These are phyloP conservation scores for Dynastes tityus DNA, from an alignment of 2,888 invertebrate genomes.

Conservation along the genomic window DNA sequence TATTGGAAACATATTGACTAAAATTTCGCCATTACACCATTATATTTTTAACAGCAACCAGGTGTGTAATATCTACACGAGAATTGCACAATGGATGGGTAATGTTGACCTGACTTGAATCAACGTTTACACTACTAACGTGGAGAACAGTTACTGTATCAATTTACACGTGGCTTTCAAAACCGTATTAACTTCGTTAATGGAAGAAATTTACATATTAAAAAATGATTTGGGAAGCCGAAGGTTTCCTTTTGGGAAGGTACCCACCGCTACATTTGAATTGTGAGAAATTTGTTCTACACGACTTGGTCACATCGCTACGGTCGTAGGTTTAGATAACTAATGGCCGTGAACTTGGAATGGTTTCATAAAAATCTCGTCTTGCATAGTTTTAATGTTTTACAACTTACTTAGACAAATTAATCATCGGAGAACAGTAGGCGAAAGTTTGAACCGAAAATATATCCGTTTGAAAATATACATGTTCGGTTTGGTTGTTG, in stretches of 20 bases:
- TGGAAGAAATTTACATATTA: slow-evolving; percentile 38
- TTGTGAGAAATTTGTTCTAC: slow-evolving; percentile 30
- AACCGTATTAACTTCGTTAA: slow-evolving; percentile 22
- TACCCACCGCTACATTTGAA: neutral
- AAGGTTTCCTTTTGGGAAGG: slow-evolving; percentile 4
- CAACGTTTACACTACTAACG: slow-evolving; percentile 4
- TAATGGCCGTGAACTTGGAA: neutral
- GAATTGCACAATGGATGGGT: neutral
- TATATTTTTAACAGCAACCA: too few relatives aligned
- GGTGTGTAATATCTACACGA: neutral
- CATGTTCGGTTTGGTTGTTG: too few relatives aligned
- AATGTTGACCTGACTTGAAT: neutral
- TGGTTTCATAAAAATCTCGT: neutral
- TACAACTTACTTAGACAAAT: too few relatives aligned
- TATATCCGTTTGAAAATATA: too few relatives aligned
- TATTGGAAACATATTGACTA: too few relatives aligned
- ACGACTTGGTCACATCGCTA: neutral
- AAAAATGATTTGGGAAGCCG: slow-evolving; percentile 27
- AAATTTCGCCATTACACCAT: too few relatives aligned
- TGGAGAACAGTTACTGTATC: slow-evolving; percentile 21
- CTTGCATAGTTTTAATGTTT: neutral
- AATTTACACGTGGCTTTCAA: slow-evolving; percentile 19
- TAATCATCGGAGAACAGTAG: too few relatives aligned
- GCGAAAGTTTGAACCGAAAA: too few relatives aligned
- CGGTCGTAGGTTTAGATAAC: slow-evolving; percentile 1